Percentiles rank a stretch among this genome's conserved stretches.
These are phyloP conservation scores for Brienomyrus brachyistius DNA, from an alignment of 2,113 vertebrate genomes.

Conservation along the genomic window DNA sequence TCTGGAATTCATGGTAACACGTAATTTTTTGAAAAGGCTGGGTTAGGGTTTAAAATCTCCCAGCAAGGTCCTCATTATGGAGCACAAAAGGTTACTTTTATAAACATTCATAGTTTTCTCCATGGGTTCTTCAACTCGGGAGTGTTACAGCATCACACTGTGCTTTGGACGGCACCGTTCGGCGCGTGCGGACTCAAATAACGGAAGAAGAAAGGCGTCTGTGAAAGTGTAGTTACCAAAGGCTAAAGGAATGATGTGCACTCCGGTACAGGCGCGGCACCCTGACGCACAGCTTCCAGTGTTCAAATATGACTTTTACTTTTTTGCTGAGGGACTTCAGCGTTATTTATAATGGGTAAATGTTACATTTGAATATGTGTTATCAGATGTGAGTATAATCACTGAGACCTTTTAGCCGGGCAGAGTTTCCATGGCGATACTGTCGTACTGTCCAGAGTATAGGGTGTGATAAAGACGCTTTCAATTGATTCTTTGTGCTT, in stretches of 20 bases:
- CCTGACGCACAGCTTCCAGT: not conserved
- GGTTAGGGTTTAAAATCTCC: not conserved
- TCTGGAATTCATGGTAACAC: not conserved
- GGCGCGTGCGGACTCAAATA: not conserved
- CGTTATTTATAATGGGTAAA: conserved; percentile 19
- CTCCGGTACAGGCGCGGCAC: not conserved
- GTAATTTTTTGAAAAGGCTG: not conserved
- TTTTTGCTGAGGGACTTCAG: conserved; percentile 8
- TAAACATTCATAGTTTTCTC: not conserved
- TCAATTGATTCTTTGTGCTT: not conserved
- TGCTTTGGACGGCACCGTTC: not conserved
- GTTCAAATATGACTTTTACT: conserved; percentile 27
- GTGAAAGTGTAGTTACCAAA: not conserved
- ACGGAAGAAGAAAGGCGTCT: not conserved
- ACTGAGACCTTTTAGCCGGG: conserved; percentile 30
- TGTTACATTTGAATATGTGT: conserved; percentile 30
- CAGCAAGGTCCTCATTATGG: not conserved
- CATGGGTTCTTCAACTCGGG: not conserved
- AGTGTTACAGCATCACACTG: not conserved
- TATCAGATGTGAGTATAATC: conserved; percentile 31
- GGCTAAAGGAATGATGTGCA: not conserved
- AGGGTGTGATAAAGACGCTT: not conserved
- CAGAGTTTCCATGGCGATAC: not conserved
- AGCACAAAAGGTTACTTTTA: not conserved
- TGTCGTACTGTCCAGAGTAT: not conserved